Base-by-base conservation (phyloP, 2,113 vertebrate genomes). In the Macroglossus sobrinus region DNA sequence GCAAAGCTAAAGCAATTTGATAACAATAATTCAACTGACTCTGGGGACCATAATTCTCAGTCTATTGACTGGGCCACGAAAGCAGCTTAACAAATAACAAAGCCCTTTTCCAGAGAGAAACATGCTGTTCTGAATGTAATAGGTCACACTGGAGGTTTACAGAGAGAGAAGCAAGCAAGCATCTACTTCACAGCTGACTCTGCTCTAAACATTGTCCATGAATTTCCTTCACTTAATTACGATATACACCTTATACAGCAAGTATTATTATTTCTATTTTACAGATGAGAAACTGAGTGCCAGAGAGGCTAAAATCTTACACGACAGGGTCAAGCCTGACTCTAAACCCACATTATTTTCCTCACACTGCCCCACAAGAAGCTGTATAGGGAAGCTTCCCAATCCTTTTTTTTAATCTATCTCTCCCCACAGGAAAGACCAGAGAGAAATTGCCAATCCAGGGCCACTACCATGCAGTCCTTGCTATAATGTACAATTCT, bases 1-100 rank as follows among this genome's bases (percentile, higher is more conserved):
- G 75, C 74, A 84, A 69, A 40, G 64, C 84, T 66, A 74, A 84
- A 72, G 92, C 79, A 93, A 96, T 95, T 95, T 94, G 89, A 95
- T 92, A 96, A 94, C 87, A 89, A 92, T 80, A 92, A 84, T 84
- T 95, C 66, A 19, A 92, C 40, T 96, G 86, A 93, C 96, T 93
- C 89, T n/a, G 24, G 71, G 64, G n/a, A 72, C 64, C 78, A 92
- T 90, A 96, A 98, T 84, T 97, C 96, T 92, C 78, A 92, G 75
- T 63, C 84, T 95, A 53, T 84, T 78, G 93, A 87, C 87, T 74
- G 55, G 71, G 64, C 55, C 89, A 69, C 43, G 87, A 61, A 68
- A 91, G 71, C 66, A 95, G 66, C 30, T 97, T 95, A 95, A 92
- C 93, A 93, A 96, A 89, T 81, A 93, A 66, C 14, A 16, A 55